These are phyloP conservation scores for Argyra leucocephala DNA, from an alignment of 2,888 invertebrate genomes.

Conservation along the genomic window DNA sequence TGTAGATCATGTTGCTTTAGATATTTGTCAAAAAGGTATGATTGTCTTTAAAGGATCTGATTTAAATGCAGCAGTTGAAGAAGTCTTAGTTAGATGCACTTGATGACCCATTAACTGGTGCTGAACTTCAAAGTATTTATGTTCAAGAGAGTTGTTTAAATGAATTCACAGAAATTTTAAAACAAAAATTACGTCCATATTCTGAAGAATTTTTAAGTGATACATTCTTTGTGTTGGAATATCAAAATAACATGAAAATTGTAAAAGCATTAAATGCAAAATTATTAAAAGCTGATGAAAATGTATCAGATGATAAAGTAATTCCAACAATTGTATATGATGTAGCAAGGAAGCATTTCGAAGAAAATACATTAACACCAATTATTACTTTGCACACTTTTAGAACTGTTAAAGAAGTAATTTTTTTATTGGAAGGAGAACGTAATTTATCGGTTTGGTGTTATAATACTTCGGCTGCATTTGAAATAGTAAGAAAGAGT, in stretches of 20 bases:
- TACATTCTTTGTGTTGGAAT: neutral
- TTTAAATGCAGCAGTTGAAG: neutral
- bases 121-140: neutral
- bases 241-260: neutral
- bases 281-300: neutral
- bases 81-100: conserved; percentile 3
- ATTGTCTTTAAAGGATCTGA: conserved; percentile 5
- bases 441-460: neutral
- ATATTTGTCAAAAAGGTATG: neutral
- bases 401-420: conserved; percentile 7
- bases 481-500: neutral
- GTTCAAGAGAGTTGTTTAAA: conserved; percentile 12
- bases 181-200: neutral
- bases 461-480: neutral
- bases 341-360: neutral
- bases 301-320: too few species aligned
- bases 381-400: neutral
- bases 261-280: neutral
- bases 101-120: neutral
- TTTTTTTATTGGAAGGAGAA: neutral
- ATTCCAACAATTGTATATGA: conserved; percentile 8
- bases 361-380: neutral
- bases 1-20: neutral
- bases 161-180: neutral
- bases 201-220: neutral